These are phyloP conservation scores for Neoaliturus tenellus DNA, from an alignment of 2,888 invertebrate species.

Conservation along the genomic window DNA sequence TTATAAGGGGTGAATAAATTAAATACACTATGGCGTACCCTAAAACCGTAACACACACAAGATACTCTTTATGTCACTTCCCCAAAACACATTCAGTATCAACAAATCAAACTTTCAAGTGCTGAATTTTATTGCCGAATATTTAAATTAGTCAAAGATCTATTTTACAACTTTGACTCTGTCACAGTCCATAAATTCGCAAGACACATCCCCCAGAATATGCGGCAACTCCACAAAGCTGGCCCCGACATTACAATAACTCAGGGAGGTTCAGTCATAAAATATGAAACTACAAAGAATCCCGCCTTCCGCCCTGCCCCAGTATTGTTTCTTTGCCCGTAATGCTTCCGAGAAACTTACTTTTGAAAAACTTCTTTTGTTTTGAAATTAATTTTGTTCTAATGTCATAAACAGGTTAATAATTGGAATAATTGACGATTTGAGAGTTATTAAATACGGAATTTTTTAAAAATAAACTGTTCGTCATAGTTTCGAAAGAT, in stretches of 20 bases:
- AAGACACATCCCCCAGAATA: slow-evolving; percentile 35
- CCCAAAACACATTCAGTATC: too few relatives aligned
- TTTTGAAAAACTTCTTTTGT: background rate
- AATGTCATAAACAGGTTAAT: background rate
- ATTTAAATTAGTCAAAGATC: background rate
- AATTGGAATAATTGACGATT: too few relatives aligned
- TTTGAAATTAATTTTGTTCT: background rate
- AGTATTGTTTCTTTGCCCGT: slow-evolving; percentile 32
- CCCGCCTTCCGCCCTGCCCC: slow-evolving; percentile 25
- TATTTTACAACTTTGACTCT: background rate
- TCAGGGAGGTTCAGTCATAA: slow-evolving; percentile 39
- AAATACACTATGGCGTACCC: too few relatives aligned
- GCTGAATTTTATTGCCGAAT: background rate
- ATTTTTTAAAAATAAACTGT: too few relatives aligned
- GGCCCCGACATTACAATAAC: slow-evolving; percentile 27
- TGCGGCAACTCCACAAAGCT: slow-evolving; percentile 35
- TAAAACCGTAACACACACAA: too few relatives aligned
- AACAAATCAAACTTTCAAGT: background rate
- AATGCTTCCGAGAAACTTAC: slow-evolving; percentile 5
- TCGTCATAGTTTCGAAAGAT: too few relatives aligned
- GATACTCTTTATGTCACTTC: too few relatives aligned
- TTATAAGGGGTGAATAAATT: too few relatives aligned
- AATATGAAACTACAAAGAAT: slow-evolving; percentile 50
- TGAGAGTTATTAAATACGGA: too few relatives aligned
- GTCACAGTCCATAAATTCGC: slow-evolving; percentile 10